A percentile compares a stretch with the other conserved stretches of the same genome.
Conservation (phyloP, 2,113 vertebrate genomes). For the Peromyscus maniculatus region DNA sequence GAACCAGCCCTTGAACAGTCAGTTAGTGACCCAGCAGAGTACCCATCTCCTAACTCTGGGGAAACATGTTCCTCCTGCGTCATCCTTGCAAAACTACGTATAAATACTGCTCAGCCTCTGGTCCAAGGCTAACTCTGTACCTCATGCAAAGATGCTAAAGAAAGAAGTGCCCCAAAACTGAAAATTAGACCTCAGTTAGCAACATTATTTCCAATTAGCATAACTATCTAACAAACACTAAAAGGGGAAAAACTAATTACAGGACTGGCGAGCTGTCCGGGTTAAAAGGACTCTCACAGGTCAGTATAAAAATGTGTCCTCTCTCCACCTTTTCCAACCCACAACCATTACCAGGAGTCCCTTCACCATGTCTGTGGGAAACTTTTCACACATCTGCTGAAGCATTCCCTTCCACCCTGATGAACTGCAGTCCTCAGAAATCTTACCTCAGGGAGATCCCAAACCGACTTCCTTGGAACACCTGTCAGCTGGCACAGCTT, state of each 20-base stretch:
- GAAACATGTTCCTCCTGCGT: neutral
- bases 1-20: neutral
- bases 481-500: neutral
- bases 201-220: conserved; percentile 68
- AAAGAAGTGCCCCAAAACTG: conserved; percentile 39
- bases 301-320: neutral
- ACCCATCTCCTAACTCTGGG: neutral
- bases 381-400: neutral
- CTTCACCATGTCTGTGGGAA: neutral
- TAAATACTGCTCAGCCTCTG: neutral
- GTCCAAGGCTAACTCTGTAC: conserved; percentile 47
- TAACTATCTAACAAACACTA: conserved; percentile 61
- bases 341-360: neutral
- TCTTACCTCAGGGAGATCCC: neutral
- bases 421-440: neutral
- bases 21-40: neutral
- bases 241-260: conserved; percentile 63
- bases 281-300: conserved; percentile 51
- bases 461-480: neutral
- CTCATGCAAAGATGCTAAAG: conserved; percentile 52
- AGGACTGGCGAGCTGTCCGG: conserved; percentile 44
- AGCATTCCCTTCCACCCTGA: neutral
- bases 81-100: conserved; percentile 28
- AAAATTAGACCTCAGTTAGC: conserved; percentile 69
- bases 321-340: neutral